A percentile compares a stretch with the other conserved stretches of the same genome.
phyloP scores from a whole-genome alignment of 2,797 vertebrate species.

The Graptemys geographica region DNA sequence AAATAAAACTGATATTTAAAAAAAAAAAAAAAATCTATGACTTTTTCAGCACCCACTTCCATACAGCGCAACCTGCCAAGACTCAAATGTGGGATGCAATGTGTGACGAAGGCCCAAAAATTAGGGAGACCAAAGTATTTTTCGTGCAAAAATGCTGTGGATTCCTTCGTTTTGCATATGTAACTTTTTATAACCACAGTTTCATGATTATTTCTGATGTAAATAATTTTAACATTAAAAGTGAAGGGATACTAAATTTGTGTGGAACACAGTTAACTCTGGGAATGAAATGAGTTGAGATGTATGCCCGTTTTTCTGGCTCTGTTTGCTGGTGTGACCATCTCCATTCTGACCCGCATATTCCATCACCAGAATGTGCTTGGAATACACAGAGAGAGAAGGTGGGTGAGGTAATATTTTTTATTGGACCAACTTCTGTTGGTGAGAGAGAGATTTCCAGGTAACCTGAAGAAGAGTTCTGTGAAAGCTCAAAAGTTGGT shows the following conservation, averaged over 20 bases:
- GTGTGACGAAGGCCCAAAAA: not conserved
- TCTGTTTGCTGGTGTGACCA: not conserved
- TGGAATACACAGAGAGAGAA: not conserved
- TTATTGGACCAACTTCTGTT: not conserved
- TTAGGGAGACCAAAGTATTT: not conserved
- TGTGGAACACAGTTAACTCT: not conserved
- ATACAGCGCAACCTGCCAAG: not conserved
- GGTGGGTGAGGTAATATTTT: not conserved
- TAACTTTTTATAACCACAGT: not conserved
- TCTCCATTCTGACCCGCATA: not conserved
- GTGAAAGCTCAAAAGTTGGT: not conserved
- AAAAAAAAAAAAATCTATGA: not conserved
- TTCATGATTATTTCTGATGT: not conserved
- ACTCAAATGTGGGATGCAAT: not conserved
- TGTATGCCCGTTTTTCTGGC: not conserved
- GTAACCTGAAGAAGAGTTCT: not conserved
- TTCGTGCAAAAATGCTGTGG: rapidly evolving
- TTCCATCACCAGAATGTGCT: not conserved
- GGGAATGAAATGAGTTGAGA: not conserved
- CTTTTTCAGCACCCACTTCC: not conserved
- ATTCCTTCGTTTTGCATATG: not conserved
- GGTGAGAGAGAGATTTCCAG: not conserved
- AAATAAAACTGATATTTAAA: not conserved
- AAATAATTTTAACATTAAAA: slow-evolving; percentile 18
- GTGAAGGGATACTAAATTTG: not conserved